Evolutionary conservation across 2,113 vertebrate genomes (phyloP).

Genomic region (Potamarius usumacintae): DNA sequence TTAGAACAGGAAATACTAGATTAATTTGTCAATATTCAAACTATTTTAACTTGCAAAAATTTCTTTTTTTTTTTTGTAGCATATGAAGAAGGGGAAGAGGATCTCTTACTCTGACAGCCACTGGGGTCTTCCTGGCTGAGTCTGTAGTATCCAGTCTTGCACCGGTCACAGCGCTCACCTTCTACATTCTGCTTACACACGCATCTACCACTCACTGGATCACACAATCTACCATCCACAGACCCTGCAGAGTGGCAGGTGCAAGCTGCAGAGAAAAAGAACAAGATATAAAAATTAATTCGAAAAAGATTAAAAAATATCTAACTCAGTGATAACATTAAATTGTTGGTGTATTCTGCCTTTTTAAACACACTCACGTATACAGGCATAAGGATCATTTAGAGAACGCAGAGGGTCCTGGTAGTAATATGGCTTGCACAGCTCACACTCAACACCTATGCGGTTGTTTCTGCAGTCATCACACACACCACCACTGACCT

Average conservation of each 20-base stretch:
- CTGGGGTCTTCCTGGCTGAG: conserved; percentile 66
- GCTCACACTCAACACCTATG: conserved; percentile 79
- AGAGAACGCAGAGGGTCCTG: conserved; percentile 69
- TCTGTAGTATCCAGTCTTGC: conserved; percentile 74
- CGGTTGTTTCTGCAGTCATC: conserved; percentile 80
- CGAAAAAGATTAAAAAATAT: too few relatives aligned
- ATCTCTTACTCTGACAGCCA: conserved; percentile 78
- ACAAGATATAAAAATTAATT: background rate
- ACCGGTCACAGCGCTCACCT: conserved; percentile 78
- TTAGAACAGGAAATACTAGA: background rate
- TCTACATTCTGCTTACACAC: conserved; percentile 81
- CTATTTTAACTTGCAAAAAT: background rate
- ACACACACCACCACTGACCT: conserved; percentile 79
- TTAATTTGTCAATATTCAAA: background rate
- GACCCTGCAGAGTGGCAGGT: conserved; percentile 75
- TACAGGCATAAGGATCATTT: conserved; percentile 72
- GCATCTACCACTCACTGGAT: conserved; percentile 73
- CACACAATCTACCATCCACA: conserved; percentile 67
- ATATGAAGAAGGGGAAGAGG: background rate
- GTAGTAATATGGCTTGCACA: conserved; percentile 75
- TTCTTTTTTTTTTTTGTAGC: background rate
- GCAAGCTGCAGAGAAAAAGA: conserved; percentile 71
- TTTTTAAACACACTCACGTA: conserved; percentile 69
- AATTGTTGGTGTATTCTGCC: background rate
- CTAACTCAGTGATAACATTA: background rate